Conservation (phyloP, 2,888 invertebrate genomes). For the Phorcus lineatus region DNA sequence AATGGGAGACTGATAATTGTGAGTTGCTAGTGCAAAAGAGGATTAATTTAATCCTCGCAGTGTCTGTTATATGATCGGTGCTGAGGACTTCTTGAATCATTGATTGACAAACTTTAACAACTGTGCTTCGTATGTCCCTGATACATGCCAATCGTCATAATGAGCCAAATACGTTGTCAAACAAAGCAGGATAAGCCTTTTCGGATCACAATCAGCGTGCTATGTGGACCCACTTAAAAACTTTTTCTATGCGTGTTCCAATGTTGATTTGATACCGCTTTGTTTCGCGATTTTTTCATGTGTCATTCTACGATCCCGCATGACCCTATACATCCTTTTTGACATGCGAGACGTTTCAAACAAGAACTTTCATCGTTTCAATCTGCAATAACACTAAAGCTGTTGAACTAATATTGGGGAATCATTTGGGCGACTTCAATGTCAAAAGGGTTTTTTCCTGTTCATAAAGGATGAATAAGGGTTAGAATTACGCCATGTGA, state of each 20-base stretch:
- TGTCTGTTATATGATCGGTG: conserved; percentile 5
- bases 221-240: neutral
- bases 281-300: neutral
- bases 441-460: no score
- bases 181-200: neutral
- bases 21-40: conserved; percentile 4
- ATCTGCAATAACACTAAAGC: neutral
- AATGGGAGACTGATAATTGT: conserved; percentile 12
- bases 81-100: neutral
- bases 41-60: conserved; percentile 7
- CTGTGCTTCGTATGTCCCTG: neutral
- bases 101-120: conserved; percentile 6
- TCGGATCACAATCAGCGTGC: neutral
- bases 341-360: neutral
- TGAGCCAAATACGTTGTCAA: conserved; percentile 13
- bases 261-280: conserved; percentile 4
- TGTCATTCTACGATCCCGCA: neutral
- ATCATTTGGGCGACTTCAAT: no score
- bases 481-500: no score
- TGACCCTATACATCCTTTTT: neutral
- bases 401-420: neutral
- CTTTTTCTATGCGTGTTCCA: neutral
- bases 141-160: neutral
- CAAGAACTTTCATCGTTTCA: neutral
- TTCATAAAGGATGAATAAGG: no score